Percentiles rank a stretch among this genome's conserved stretches.
Evolutionary conservation across 1,140 invertebrate species (phyloP).

Genomic region (Apis laboriosa): DNA sequence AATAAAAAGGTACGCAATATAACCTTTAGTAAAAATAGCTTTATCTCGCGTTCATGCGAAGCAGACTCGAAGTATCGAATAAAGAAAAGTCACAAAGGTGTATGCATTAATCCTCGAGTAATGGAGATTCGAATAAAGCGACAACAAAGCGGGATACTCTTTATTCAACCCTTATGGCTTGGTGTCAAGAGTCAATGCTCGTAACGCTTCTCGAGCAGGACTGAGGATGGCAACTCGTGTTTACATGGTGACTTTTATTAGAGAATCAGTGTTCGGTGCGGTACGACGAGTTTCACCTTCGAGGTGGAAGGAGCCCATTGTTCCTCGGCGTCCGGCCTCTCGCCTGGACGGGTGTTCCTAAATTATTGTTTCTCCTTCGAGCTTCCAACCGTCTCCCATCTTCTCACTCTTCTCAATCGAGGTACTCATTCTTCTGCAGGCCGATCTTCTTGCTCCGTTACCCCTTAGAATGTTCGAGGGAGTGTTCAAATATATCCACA

Average conservation of each 20-base stretch:
- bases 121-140: constrained; percentile 11
- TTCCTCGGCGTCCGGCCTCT: constrained; percentile 27
- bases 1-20: too few relatives aligned
- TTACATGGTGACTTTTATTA: constrained; percentile 63
- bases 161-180: not conserved
- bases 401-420: too few relatives aligned
- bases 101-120: constrained; percentile 28
- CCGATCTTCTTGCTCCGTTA: too few relatives aligned
- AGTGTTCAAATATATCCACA: too few relatives aligned
- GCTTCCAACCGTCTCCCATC: constrained; percentile 29
- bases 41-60: not conserved
- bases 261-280: constrained; percentile 58
- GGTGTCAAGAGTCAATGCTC: constrained; percentile 29
- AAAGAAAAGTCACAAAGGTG: not conserved
- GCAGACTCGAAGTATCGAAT: not conserved
- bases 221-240: constrained; percentile 34
- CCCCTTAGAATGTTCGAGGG: too few relatives aligned
- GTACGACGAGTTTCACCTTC: constrained; percentile 21
- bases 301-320: constrained; percentile 35
- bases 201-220: constrained; percentile 12
- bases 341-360: constrained; percentile 49
- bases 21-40: not conserved
- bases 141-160: constrained; percentile 9
- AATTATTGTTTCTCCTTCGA: constrained; percentile 64
- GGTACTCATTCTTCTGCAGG: too few relatives aligned